phyloP scores from a whole-genome alignment of 2,113 vertebrate genomes.

The Corythoichthys intestinalis region DNA sequence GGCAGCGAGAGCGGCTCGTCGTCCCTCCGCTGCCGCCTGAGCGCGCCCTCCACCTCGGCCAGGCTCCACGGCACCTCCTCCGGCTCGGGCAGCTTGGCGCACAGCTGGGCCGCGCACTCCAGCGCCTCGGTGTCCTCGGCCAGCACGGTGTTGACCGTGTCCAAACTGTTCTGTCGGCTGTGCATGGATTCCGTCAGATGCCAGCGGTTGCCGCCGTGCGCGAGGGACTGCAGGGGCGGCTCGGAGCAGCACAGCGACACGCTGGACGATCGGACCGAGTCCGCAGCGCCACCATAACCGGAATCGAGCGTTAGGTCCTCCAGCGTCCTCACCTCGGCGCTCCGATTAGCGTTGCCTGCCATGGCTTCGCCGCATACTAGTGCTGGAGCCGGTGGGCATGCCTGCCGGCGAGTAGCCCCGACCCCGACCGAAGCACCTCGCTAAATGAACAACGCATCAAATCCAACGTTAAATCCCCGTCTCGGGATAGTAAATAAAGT shows the following conservation, averaged over 20 bases:
- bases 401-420: no score
- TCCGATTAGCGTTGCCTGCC: slow-evolving; percentile 86
- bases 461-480: no score
- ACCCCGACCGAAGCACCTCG: no score
- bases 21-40: slow-evolving; percentile 58
- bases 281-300: slow-evolving; percentile 80
- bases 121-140: slow-evolving; percentile 82
- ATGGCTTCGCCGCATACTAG: slow-evolving; percentile 92
- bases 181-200: slow-evolving; percentile 96
- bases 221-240: slow-evolving; percentile 64
- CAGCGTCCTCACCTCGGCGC: slow-evolving; percentile 72
- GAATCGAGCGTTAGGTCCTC: slow-evolving; percentile 82
- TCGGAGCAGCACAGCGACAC: slow-evolving; percentile 78
- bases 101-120: slow-evolving; percentile 85
- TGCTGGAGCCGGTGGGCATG: no score
- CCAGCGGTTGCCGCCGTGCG: slow-evolving; percentile 84
- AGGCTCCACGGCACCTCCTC: slow-evolving; percentile 78
- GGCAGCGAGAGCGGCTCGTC: slow-evolving; percentile 48
- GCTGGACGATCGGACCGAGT: slow-evolving; percentile 79
- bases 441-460: no score
- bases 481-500: no score
- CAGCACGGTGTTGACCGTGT: slow-evolving; percentile 94
- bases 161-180: slow-evolving; percentile 95
- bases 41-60: slow-evolving; percentile 70
- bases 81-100: slow-evolving; percentile 75